Base-by-base conservation (phyloP, 2,113 vertebrate genomes). In the Excalfactoria chinensis region DNA sequence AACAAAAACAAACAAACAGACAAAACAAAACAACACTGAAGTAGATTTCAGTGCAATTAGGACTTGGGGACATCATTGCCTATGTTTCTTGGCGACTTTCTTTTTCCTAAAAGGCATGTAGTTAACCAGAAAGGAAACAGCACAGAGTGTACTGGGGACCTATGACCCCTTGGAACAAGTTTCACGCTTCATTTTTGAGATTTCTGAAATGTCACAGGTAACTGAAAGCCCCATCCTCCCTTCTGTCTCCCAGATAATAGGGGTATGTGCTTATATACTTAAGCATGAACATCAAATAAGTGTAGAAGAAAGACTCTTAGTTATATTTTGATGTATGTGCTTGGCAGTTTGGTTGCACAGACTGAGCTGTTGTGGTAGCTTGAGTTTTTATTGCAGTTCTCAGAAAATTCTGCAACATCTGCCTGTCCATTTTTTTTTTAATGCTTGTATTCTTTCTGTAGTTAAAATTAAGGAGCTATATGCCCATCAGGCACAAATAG, bases 401-500 rank as follows among this genome's bases (percentile, higher is more conserved):
- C 37, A 86, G 43, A 84, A 90, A 81, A 92, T 81, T 81, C 76
- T 84, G 85, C 72, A 81, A 93, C 76, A 93, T 92, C 51, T 91
- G 86, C 23, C n/a, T 74, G 34, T 77, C 41, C 11, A 1, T 73
- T 88, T 70, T 66, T n/a, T 68, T 66, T 82, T 5, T 1, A 68
- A 78, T 76, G 34, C 37, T 84, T 32, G 43, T 92, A 62, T 71
- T 93, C 40, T n/a, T 92, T 84, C 15, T 75, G 58, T 74, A 66
- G 62, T 60, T 94, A 91, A 86, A 95, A 90, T 90, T 94, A 95
- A 93, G 62, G 53, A 86, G 48, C 55, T 93, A 69, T 69, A 11
- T 94, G 80, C 53, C 77, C 81, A 94, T 90, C 69, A 94, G 86
- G 83, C 83, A 94, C 89, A 94, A 95, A 91, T 88, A 94, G 83